Percentiles rank a stretch among this genome's conserved stretches.
Conservation (phyloP, 2,888 invertebrate species). For the Nebria salina region DNA sequence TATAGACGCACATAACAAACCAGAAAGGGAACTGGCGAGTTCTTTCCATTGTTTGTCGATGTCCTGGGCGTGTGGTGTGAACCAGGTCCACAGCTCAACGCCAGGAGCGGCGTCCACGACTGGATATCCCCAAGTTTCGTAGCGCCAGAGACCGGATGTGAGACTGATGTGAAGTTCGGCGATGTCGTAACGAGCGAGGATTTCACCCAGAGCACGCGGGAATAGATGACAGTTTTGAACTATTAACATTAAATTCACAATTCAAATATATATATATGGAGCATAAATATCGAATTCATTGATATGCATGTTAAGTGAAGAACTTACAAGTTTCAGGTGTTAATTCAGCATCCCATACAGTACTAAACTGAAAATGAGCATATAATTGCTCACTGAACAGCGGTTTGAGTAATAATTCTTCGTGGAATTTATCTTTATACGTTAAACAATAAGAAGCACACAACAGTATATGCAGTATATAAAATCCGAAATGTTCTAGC, state of each 20-base stretch:
- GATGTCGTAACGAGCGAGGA: constrained; percentile 83
- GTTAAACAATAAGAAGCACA: constrained; percentile 26
- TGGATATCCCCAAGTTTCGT: constrained; percentile 95
- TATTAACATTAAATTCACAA: constrained; percentile 56
- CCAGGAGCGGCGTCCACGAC: constrained; percentile 90
- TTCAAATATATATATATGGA: not conserved
- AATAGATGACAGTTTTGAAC: constrained; percentile 87
- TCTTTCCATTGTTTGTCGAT: constrained; percentile 89
- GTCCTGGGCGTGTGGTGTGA: constrained; percentile 72
- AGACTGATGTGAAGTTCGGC: constrained; percentile 91
- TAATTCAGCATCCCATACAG: constrained; percentile 74
- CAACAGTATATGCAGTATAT: constrained; percentile 4
- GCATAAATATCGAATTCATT: not conserved
- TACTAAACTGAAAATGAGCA: constrained; percentile 91
- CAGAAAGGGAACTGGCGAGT: constrained; percentile 90
- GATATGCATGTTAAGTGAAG: too few relatives aligned
- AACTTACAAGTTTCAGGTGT: constrained; percentile 70
- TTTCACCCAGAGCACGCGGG: constrained; percentile 88
- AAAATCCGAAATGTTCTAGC: not conserved
- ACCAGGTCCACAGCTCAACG: constrained; percentile 95
- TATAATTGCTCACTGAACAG: constrained; percentile 85
- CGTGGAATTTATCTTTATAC: constrained; percentile 77
- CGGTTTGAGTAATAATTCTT: constrained; percentile 89
- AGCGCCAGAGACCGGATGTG: constrained; percentile 94
- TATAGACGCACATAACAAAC: constrained; percentile 94